A percentile compares a stretch with the other conserved stretches of the same genome.
Evolutionary conservation across 1,140 invertebrate genomes (phyloP).

Genomic region (Drosophila saltans): DNA sequence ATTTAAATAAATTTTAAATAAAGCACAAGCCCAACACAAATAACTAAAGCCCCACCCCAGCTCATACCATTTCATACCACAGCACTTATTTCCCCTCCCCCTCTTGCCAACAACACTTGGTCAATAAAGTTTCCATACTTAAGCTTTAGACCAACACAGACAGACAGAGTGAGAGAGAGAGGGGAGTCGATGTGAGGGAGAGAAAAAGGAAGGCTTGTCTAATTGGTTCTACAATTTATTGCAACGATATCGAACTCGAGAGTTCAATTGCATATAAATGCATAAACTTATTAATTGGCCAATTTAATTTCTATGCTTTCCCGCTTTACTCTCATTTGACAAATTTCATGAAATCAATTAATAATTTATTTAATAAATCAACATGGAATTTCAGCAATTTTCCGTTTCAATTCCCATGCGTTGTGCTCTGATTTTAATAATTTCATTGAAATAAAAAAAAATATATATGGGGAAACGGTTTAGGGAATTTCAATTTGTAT

Average conservation of each 20-base stretch:
- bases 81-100: background rate
- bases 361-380: slow-evolving; percentile 52
- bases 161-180: background rate
- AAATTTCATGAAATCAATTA: slow-evolving; percentile 43
- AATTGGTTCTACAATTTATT: slow-evolving; percentile 11
- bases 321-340: slow-evolving; percentile 34
- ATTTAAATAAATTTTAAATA: slow-evolving; percentile 81
- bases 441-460: slow-evolving; percentile 3
- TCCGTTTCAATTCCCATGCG: slow-evolving; percentile 30
- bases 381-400: slow-evolving; percentile 29
- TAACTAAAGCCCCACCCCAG: slow-evolving; percentile 6
- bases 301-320: slow-evolving; percentile 6
- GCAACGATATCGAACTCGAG: background rate
- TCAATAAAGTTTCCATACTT: slow-evolving; percentile 57
- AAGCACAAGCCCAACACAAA: slow-evolving; percentile 49
- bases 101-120: slow-evolving; percentile 37
- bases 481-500: background rate
- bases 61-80: background rate
- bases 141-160: slow-evolving; percentile 38
- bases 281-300: slow-evolving; percentile 6
- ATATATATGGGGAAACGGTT: background rate
- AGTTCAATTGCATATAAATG: slow-evolving; percentile 5
- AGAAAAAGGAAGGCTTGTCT: background rate
- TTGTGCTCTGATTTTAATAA: slow-evolving; percentile 13
- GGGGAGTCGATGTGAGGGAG: background rate